These are phyloP conservation scores for Phaethon lepturus DNA, from an alignment of 2,113 vertebrate species.

Conservation along the genomic window DNA sequence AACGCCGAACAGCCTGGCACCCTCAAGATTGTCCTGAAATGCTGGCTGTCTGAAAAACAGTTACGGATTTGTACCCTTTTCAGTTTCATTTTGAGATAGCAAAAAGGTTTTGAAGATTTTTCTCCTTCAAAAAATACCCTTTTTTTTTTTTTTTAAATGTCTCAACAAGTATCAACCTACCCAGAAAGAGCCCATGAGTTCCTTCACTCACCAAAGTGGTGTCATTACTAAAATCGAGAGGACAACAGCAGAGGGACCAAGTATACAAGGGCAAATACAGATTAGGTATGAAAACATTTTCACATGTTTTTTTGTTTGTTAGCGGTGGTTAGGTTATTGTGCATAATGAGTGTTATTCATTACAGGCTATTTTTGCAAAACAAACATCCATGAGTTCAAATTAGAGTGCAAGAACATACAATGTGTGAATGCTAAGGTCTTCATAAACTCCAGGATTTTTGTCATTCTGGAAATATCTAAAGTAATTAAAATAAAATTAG, in stretches of 20 bases:
- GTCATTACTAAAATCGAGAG: not conserved
- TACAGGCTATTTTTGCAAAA: not conserved
- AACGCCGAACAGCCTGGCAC: not conserved
- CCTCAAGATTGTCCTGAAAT: not conserved
- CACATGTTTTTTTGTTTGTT: not conserved
- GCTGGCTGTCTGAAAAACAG: not conserved
- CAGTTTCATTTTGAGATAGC: not conserved
- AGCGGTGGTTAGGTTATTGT: not conserved
- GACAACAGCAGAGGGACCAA: not conserved
- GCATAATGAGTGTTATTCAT: not conserved
- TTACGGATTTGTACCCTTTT: not conserved
- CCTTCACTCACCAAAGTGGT: not conserved
- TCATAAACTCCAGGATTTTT: not conserved
- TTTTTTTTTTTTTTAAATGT: not conserved
- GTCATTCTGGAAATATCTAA: not conserved
- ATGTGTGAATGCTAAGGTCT: not conserved
- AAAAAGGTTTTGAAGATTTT: not conserved
- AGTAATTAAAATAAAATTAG: not conserved
- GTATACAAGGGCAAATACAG: not conserved
- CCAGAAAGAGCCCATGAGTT: not conserved
- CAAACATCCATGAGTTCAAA: not conserved
- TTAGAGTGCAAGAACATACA: not conserved
- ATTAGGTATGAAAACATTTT: accelerated
- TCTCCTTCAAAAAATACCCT: not conserved
- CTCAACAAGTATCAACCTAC: not conserved